Evolutionary conservation across 2,113 vertebrate genomes (phyloP).

Genomic region (Candoia aspera): DNA sequence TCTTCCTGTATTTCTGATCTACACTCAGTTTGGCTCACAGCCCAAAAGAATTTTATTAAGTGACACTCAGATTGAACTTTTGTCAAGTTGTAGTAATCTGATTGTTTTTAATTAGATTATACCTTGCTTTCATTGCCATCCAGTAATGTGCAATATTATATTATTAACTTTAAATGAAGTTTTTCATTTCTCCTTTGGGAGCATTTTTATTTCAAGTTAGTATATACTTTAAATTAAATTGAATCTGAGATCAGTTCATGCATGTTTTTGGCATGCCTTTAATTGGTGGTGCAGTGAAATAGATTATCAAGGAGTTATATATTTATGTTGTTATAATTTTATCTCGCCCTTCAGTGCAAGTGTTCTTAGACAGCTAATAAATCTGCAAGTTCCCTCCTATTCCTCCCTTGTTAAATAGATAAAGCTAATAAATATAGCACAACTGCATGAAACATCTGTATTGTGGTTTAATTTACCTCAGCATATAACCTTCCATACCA

Average conservation of each 20-base stretch:
- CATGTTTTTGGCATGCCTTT: neutral
- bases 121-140: neutral
- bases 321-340: neutral
- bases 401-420: neutral
- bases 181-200: neutral
- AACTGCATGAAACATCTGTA: neutral
- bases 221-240: neutral
- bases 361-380: neutral
- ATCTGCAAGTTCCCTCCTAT: neutral
- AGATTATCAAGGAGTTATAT: neutral
- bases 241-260: neutral
- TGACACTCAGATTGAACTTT: neutral
- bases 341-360: neutral
- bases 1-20: neutral
- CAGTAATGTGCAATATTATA: neutral
- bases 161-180: neutral
- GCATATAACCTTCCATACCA: neutral
- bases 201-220: neutral
- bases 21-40: no score
- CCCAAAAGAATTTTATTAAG: neutral
- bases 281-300: neutral
- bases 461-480: neutral
- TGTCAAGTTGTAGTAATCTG: neutral
- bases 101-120: neutral
- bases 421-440: neutral